Conservation (phyloP, 2,113 vertebrate species). For the Hippocampus zosterae region DNA sequence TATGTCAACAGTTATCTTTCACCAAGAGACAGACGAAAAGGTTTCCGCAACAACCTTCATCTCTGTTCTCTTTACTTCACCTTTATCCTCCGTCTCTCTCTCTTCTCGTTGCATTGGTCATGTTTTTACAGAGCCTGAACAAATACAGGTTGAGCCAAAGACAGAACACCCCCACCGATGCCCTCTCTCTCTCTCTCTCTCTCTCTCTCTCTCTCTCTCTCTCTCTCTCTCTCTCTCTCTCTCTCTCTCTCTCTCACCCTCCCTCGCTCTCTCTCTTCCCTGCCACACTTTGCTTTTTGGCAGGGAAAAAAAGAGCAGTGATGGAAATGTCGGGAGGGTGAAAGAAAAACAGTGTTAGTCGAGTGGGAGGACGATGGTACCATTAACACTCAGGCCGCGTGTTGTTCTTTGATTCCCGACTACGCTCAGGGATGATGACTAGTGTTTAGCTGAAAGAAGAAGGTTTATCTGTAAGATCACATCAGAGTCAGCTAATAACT, state of each 20-base stretch:
- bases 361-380: conserved; percentile 44
- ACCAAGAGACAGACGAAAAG: conserved; percentile 16
- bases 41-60: conserved; percentile 22
- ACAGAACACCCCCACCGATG: conserved; percentile 39
- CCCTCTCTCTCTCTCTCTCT: conserved; percentile 2
- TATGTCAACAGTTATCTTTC: conserved; percentile 54
- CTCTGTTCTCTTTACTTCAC: conserved; percentile 33
- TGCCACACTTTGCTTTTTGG: conserved; percentile 33
- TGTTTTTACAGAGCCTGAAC: conserved; percentile 77
- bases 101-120: conserved; percentile 39
- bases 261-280: background rate
- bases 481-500: conserved; percentile 42
- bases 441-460: conserved; percentile 11
- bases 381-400: conserved; percentile 41
- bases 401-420: conserved; percentile 41
- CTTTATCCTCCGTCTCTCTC: conserved; percentile 36
- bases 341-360: conserved; percentile 58
- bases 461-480: conserved; percentile 32
- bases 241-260: conserved; percentile 2
- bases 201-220: background rate
- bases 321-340: conserved; percentile 28
- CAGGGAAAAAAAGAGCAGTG: conserved; percentile 9
- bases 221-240: background rate
- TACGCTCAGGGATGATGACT: conserved; percentile 48
- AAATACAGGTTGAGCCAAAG: conserved; percentile 64